Evolutionary conservation across 2,113 vertebrate genomes (phyloP).

Genomic region (Pandion haliaetus): DNA sequence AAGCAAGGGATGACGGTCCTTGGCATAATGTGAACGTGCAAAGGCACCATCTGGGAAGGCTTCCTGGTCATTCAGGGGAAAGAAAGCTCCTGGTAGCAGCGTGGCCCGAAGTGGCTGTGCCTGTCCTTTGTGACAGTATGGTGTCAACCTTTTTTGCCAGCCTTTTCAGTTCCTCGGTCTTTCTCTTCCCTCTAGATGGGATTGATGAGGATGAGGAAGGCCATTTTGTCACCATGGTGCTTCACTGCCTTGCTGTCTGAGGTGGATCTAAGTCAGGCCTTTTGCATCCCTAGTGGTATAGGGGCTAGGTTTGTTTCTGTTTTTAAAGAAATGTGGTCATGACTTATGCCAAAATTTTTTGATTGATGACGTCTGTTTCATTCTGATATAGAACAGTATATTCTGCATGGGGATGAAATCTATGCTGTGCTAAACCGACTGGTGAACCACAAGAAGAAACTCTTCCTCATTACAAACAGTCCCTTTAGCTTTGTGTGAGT

Average conservation of each 20-base stretch:
- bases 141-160: not conserved
- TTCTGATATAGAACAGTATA: slow-evolving; percentile 73
- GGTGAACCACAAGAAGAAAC: slow-evolving; percentile 79
- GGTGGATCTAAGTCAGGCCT: not conserved
- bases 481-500: slow-evolving; percentile 85
- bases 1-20: not conserved
- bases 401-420: slow-evolving; percentile 79
- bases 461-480: slow-evolving; percentile 86
- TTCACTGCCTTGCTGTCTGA: not conserved
- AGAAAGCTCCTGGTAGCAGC: not conserved
- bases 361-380: not conserved
- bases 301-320: not conserved
- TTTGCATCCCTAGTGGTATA: not conserved
- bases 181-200: not conserved
- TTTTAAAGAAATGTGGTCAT: not conserved
- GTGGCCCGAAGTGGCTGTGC: not conserved
- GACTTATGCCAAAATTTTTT: not conserved
- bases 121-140: not conserved
- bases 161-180: not conserved
- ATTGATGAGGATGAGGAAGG: not conserved
- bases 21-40: not conserved
- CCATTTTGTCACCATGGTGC: not conserved
- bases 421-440: slow-evolving; percentile 79
- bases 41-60: not conserved
- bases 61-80: not conserved